Evolutionary conservation across 2,888 invertebrate species (phyloP).

Genomic region (Heliconius hortense): DNA sequence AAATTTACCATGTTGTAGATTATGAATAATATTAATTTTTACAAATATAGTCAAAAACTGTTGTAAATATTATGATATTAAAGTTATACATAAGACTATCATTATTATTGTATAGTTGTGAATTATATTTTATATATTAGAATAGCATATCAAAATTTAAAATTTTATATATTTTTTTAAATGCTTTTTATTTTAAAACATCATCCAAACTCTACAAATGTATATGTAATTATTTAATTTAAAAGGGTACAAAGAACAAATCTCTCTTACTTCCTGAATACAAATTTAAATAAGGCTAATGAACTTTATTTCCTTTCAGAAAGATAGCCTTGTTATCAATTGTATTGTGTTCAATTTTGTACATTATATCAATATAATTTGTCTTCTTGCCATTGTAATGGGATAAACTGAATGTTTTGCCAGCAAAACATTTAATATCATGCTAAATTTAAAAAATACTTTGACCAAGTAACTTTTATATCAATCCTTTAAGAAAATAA

Average conservation of each 20-base stretch:
- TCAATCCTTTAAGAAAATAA: background rate
- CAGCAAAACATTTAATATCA: slow-evolving; percentile 6
- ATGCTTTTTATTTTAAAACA: background rate
- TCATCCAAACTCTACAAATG: background rate
- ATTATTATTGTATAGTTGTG: background rate
- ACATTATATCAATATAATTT: slow-evolving; percentile 38
- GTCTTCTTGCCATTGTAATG: background rate
- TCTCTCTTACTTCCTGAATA: slow-evolving; percentile 32
- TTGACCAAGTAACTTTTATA: background rate
- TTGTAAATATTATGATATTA: background rate
- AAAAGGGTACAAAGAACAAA: slow-evolving; percentile 11
- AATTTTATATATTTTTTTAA: background rate
- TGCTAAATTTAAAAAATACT: background rate
- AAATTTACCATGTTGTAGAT: background rate
- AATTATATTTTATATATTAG: background rate
- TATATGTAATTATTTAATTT: background rate
- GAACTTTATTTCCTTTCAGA: slow-evolving; percentile 61
- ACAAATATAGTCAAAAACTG: background rate
- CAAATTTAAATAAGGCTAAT: slow-evolving; percentile 48
- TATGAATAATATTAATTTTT: background rate
- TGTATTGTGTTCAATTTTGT: slow-evolving; percentile 45
- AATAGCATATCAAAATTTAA: background rate
- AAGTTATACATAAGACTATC: background rate
- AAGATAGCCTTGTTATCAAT: slow-evolving; percentile 52
- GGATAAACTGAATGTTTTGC: slow-evolving; percentile 16